Base-by-base conservation (phyloP, 2,888 invertebrate species). In the Allophyes oxyacanthae region DNA sequence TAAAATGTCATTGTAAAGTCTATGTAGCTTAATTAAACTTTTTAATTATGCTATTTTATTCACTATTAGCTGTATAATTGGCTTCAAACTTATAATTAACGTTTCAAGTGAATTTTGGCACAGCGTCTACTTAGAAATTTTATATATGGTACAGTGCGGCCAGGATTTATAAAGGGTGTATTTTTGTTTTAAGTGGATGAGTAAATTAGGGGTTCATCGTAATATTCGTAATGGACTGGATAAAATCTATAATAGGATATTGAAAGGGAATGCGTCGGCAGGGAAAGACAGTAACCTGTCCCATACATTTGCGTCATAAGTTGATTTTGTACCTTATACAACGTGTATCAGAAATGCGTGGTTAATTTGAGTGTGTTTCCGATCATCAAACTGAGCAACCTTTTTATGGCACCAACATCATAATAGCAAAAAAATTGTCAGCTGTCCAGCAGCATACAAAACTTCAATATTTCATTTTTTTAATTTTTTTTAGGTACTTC, bases 1-100 rank as follows among this genome's bases (percentile, higher is more conserved):
- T 65, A 65, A 65, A 65, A 61, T 56, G 14, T 32, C 34, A 57
- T 62, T 49, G 54, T 37, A 50, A 49, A 62, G 34, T 57, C 49
- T 28, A 37, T 49, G 52, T 46, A 50, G 38, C 26, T 57, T 66
- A 41, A 66, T 66, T 62, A 53, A 65, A 53, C 44, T 49, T 56
- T 54, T 52, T 65, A 62, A 65, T 66, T 51, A 41, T 45, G 48
- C 30, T 40, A 61, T 66, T 66, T 52, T 14, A 56, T 62, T 56
- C 28, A 41, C 36, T 62, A 45, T 45, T 52, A 56, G 32, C 55
- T n/a, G 33, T 37, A 37, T 52, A 45, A 65, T 43, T n/a, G 34
- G 65, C 48, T 33, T 48, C 45, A 43, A 51, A 61, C 32, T 55
- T 51, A 34, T 46, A 63, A 51, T 57, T 0, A 63, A 63, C 38